phyloP scores from a whole-genome alignment of 1,140 invertebrate species.

The Hesperophylax magnus region DNA sequence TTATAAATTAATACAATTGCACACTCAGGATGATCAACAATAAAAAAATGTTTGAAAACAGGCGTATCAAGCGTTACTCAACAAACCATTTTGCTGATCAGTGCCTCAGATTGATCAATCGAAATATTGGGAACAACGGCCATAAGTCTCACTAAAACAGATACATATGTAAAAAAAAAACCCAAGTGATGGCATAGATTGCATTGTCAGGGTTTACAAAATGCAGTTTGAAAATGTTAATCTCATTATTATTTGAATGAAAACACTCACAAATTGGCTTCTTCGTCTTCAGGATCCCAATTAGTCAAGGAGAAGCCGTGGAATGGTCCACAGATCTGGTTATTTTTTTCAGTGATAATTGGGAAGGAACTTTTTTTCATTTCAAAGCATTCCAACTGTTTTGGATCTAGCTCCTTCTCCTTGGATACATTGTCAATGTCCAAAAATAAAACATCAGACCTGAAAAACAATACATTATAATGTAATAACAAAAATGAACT shows the following conservation, averaged over 20 bases:
- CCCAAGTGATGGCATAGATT: too few species aligned
- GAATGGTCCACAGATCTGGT: constrained; percentile 68
- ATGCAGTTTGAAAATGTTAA: too few species aligned
- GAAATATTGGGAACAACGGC: too few species aligned
- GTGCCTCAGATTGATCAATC: too few species aligned
- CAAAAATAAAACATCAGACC: constrained; percentile 53
- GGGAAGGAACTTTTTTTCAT: constrained; percentile 55
- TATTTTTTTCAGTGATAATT: constrained; percentile 59
- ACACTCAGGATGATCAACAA: too few species aligned
- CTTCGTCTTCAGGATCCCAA: constrained; percentile 71
- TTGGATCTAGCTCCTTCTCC: constrained; percentile 38
- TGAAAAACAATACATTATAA: constrained; percentile 3
- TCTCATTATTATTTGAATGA: background rate
- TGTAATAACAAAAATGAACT: background rate
- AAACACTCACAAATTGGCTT: constrained; percentile 61
- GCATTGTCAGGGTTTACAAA: too few species aligned
- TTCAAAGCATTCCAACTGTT: constrained; percentile 49
- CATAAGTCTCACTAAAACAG: too few species aligned
- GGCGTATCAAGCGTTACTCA: too few species aligned
- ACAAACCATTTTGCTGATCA: too few species aligned
- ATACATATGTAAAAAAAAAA: too few species aligned
- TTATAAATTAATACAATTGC: too few species aligned
- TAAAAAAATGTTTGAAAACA: too few species aligned
- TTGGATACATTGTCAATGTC: constrained; percentile 16
- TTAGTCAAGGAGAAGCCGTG: constrained; percentile 68